Percentiles rank a stretch among this genome's conserved stretches.
These are phyloP conservation scores for Athalia rosae DNA, from an alignment of 2,888 invertebrate genomes.

Conservation along the genomic window DNA sequence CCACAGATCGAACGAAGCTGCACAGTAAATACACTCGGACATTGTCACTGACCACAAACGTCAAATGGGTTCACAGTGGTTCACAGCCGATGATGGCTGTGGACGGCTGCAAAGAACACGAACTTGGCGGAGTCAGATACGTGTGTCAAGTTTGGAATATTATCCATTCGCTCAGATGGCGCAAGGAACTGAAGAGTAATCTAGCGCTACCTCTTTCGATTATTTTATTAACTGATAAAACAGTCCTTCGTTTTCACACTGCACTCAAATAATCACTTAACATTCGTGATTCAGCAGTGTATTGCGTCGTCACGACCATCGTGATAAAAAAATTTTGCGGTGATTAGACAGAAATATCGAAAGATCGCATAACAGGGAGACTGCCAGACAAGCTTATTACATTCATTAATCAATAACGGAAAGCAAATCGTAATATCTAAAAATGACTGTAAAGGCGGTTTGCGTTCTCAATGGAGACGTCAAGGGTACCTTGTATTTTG, in stretches of 20 bases:
- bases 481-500: conserved; percentile 87
- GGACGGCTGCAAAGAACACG: conserved; percentile 28
- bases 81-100: background rate
- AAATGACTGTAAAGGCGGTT: conserved; percentile 83
- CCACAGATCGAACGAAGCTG: conserved; percentile 3
- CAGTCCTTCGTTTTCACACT: conserved; percentile 8
- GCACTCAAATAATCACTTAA: conserved; percentile 25
- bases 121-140: background rate
- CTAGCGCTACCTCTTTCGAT: background rate
- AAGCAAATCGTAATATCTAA: conserved; percentile 38
- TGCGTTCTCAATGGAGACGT: conserved; percentile 92
- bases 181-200: background rate
- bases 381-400: background rate
- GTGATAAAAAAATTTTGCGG: background rate
- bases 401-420: background rate
- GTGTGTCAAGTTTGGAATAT: too few species aligned
- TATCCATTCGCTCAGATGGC: background rate
- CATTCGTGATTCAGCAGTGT: conserved; percentile 40
- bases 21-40: conserved; percentile 31
- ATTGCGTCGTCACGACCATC: background rate
- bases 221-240: background rate
- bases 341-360: background rate
- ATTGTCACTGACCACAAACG: conserved; percentile 22
- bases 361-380: background rate
- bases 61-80: background rate